Conservation (phyloP, 92 coral and sea anemone species). For the Bergia sp. region DNA sequence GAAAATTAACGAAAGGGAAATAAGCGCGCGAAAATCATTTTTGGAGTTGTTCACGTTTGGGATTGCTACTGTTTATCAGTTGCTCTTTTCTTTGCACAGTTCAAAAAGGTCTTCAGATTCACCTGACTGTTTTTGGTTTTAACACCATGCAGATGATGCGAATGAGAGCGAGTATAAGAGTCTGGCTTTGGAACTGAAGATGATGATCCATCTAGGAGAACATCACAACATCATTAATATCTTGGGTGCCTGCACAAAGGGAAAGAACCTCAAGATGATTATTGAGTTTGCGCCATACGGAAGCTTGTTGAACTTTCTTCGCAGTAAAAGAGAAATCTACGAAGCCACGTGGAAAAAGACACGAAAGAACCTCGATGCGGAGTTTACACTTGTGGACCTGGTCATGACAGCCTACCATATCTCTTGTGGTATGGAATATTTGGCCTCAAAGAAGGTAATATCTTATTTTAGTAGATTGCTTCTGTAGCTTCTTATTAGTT, state of each 20-base stretch:
- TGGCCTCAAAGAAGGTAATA: conserved; percentile 63
- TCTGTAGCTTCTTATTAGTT: not conserved
- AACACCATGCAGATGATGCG: conserved; percentile 35
- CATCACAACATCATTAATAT: conserved; percentile 61
- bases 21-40: too few species aligned
- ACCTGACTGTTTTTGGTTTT: not conserved
- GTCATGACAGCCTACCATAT: conserved; percentile 50
- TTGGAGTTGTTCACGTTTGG: too few species aligned
- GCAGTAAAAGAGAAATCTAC: conserved; percentile 48
- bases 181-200: conserved; percentile 63
- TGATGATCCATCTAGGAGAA: conserved; percentile 59
- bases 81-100: too few species aligned
- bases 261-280: conserved; percentile 53
- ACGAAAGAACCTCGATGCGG: conserved; percentile 43
- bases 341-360: conserved; percentile 46
- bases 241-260: conserved; percentile 55
- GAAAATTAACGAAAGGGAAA: too few species aligned
- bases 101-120: not conserved
- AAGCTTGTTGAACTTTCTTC: conserved; percentile 44
- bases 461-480: too few species aligned
- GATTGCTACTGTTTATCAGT: too few species aligned
- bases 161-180: conserved; percentile 42
- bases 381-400: conserved; percentile 48
- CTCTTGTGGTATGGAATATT: conserved; percentile 55
- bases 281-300: conserved; percentile 58